Evolutionary conservation across 2,113 vertebrate species (phyloP).

Genomic region (Aptenodytes patagonicus): DNA sequence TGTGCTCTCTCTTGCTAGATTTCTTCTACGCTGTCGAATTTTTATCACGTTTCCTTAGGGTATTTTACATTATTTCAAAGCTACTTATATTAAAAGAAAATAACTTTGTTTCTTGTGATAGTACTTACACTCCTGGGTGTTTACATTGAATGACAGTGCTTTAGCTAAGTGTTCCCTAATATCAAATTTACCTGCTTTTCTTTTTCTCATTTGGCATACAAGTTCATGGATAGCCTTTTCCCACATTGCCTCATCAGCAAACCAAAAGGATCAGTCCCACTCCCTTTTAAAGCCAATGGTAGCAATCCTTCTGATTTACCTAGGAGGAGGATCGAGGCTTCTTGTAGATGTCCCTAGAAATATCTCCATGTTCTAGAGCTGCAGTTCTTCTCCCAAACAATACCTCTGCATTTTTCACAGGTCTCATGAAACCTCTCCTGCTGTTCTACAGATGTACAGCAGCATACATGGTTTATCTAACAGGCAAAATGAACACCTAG

Average conservation of each 20-base stretch:
- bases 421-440: background rate
- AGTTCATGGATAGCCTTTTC: background rate
- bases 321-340: background rate
- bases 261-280: background rate
- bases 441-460: background rate
- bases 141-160: background rate
- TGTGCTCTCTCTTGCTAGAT: background rate
- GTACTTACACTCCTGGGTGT: background rate
- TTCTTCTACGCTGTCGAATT: background rate
- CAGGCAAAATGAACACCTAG: background rate
- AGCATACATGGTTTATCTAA: background rate
- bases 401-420: background rate
- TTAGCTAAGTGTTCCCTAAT: background rate
- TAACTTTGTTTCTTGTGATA: background rate
- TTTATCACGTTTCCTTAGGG: background rate
- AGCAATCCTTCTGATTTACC: background rate
- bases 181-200: background rate
- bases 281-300: background rate
- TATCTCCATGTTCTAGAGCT: background rate
- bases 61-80: background rate
- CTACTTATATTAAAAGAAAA: background rate
- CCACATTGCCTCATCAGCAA: background rate
- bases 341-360: background rate
- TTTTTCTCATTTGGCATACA: background rate
- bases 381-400: background rate